A percentile compares a stretch with the other conserved stretches of the same genome.
Evolutionary conservation across 2,888 invertebrate species (phyloP).

Genomic region (Drosophila nigritarsus): DNA sequence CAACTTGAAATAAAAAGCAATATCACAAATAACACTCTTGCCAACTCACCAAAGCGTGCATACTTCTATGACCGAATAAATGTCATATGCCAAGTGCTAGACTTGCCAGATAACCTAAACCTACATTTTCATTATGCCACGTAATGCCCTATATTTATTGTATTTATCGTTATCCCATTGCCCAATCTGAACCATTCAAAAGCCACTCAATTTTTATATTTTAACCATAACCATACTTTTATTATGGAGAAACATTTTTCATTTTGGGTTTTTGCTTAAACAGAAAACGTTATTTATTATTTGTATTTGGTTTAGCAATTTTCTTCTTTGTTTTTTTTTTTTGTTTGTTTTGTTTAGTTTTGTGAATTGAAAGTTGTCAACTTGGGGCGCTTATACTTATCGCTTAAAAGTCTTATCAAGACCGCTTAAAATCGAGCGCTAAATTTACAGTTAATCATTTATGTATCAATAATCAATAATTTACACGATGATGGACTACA

Average conservation of each 20-base stretch:
- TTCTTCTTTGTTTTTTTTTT: constrained; percentile 16
- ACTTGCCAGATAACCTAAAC: constrained; percentile 9
- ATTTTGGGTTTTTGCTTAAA: constrained; percentile 56
- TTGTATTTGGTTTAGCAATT: constrained; percentile 25
- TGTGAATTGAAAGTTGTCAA: constrained; percentile 71
- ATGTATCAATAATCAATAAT: constrained; percentile 64
- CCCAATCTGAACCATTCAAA: constrained; percentile 7
- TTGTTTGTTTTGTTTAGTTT: constrained; percentile 31
- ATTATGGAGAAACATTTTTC: constrained; percentile 79
- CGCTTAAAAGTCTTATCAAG: constrained; percentile 80
- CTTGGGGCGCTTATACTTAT: constrained; percentile 64
- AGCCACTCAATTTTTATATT: constrained; percentile 32
- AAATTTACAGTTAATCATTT: constrained; percentile 74
- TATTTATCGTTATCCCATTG: constrained; percentile 6
- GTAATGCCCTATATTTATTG: not conserved
- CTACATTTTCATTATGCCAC: constrained; percentile 3
- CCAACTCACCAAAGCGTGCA: constrained; percentile 10
- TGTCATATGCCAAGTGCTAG: not conserved
- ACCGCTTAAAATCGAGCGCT: constrained; percentile 79
- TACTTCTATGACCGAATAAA: not conserved
- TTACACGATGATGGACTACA: constrained; percentile 80
- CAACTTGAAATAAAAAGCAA: constrained; percentile 9
- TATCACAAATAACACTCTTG: constrained; percentile 7
- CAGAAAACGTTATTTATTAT: constrained; percentile 71
- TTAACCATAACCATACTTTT: constrained; percentile 77